phyloP scores from a whole-genome alignment of 2,888 invertebrate genomes.

The Coelogynopora nodosa region DNA sequence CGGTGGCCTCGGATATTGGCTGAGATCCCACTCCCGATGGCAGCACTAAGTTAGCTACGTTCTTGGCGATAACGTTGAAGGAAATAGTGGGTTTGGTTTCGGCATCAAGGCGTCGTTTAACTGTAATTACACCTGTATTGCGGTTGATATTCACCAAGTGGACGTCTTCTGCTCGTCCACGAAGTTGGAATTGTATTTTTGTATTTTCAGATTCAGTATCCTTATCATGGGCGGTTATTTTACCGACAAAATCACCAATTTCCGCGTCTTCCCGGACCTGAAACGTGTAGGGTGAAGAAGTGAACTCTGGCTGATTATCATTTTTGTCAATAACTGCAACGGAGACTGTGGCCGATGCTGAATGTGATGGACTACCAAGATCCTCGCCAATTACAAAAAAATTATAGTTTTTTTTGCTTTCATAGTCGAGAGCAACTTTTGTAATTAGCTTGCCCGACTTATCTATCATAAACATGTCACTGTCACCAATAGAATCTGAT shows the following conservation, averaged over 20 bases:
- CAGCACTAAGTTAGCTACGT: neutral
- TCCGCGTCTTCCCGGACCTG: neutral
- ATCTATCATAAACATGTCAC: neutral
- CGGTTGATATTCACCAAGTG: neutral
- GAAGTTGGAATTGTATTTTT: neutral
- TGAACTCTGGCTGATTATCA: conserved; percentile 12
- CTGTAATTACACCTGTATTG: neutral
- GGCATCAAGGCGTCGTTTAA: neutral
- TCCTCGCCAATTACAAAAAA: neutral
- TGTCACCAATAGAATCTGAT: neutral
- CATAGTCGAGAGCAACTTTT: neutral
- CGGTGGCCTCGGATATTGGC: neutral
- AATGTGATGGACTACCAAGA: neutral
- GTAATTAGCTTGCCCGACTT: neutral
- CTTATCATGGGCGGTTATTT: neutral
- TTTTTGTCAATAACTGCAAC: neutral
- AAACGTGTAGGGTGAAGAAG: neutral
- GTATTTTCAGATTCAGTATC: neutral
- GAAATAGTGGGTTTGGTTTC: neutral
- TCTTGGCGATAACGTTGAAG: conserved; percentile 7
- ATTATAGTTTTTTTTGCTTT: neutral
- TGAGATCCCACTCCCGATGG: neutral
- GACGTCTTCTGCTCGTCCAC: neutral
- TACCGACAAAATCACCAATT: neutral
- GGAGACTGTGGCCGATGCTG: neutral